Conservation (phyloP, 2,113 vertebrate species). For the Orcinus orca region DNA sequence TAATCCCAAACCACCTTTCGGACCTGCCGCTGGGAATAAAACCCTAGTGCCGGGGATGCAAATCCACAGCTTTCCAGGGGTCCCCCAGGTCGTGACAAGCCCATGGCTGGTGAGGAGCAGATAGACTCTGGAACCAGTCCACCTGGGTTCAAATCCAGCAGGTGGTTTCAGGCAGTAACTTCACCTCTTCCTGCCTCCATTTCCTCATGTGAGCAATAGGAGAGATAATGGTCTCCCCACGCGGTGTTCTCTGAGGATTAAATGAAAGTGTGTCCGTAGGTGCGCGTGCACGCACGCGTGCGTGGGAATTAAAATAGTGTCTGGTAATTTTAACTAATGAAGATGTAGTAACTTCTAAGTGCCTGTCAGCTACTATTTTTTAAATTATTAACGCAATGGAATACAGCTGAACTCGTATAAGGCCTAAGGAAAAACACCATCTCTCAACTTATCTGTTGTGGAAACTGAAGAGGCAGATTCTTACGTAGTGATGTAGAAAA, state of each 20-base stretch:
- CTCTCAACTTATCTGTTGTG: background rate
- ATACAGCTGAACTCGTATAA: background rate
- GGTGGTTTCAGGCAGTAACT: background rate
- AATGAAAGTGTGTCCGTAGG: background rate
- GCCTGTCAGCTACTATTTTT: background rate
- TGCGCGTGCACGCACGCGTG: rapidly evolving
- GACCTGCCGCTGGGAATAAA: background rate
- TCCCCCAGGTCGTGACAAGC: background rate
- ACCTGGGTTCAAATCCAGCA: no score
- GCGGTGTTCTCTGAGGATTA: background rate
- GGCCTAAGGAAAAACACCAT: background rate
- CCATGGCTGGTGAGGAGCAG: background rate
- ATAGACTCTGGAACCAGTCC: background rate
- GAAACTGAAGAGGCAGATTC: background rate
- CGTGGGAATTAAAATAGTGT: rapidly evolving
- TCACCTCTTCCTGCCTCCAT: background rate
- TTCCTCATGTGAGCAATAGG: background rate
- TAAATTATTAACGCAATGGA: background rate
- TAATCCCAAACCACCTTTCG: background rate
- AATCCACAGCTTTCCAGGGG: background rate
- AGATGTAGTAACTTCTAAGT: background rate
- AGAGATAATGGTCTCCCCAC: background rate
- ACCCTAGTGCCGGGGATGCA: background rate
- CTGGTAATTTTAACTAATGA: background rate
- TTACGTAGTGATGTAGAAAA: background rate